Evolutionary conservation across 2,888 invertebrate genomes (phyloP).

Genomic region (Apodemia duryi): DNA sequence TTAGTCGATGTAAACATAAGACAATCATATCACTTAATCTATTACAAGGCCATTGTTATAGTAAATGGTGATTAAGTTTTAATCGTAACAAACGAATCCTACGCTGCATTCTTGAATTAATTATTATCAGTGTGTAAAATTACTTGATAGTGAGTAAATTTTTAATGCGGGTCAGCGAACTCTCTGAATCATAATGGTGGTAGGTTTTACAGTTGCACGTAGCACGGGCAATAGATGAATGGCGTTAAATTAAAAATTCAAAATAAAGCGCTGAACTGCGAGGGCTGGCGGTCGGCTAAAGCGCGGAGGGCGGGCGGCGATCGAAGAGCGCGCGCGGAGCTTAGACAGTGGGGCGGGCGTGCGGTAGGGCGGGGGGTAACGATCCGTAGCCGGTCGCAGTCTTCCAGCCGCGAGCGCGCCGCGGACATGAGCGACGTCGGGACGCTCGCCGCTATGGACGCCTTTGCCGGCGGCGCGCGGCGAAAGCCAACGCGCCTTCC

Average conservation of each 20-base stretch:
- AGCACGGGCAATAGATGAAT: slow-evolving; percentile 62
- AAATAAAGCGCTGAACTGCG: slow-evolving; percentile 67
- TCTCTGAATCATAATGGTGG: slow-evolving; percentile 41
- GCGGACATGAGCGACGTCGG: slow-evolving; percentile 77
- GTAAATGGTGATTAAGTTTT: background rate
- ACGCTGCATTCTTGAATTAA: slow-evolving; percentile 9
- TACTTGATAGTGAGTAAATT: slow-evolving; percentile 2
- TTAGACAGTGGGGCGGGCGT: slow-evolving; percentile 49
- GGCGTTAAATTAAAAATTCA: slow-evolving; percentile 75
- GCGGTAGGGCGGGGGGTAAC: slow-evolving; percentile 54
- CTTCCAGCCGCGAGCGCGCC: slow-evolving; percentile 73
- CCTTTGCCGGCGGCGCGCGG: slow-evolving; percentile 75
- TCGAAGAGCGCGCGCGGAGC: slow-evolving; percentile 72
- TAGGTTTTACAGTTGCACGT: slow-evolving; percentile 49
- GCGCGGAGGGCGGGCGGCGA: slow-evolving; percentile 71
- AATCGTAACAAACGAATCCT: background rate
- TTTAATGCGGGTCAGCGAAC: slow-evolving; percentile 44
- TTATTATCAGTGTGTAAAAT: background rate
- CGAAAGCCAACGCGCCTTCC: slow-evolving; percentile 69
- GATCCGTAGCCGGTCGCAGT: slow-evolving; percentile 56
- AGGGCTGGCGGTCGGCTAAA: slow-evolving; percentile 68
- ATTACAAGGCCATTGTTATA: background rate
- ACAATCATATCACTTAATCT: slow-evolving; percentile 2
- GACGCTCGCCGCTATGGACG: slow-evolving; percentile 77
- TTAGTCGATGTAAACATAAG: background rate